These are phyloP conservation scores for Triplophysa rosa DNA, from an alignment of 2,113 vertebrate genomes.

Conservation along the genomic window DNA sequence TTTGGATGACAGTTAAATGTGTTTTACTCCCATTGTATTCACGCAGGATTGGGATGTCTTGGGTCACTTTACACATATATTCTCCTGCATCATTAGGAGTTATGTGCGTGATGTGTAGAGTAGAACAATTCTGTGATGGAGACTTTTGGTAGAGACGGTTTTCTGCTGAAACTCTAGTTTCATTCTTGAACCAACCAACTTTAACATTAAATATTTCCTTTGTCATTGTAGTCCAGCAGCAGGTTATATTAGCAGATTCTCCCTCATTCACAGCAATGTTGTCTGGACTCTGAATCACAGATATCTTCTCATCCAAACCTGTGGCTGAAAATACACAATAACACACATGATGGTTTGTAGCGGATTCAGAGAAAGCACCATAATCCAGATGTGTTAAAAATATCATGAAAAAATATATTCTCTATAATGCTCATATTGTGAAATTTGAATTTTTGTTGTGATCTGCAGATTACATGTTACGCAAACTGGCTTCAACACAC, in stretches of 20 bases:
- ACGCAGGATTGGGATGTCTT: neutral
- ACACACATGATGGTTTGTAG: neutral
- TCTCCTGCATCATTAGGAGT: neutral
- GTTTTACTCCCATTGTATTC: neutral
- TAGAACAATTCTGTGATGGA: neutral
- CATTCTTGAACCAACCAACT: conserved; percentile 29
- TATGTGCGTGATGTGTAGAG: neutral
- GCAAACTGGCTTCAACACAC: too few species aligned
- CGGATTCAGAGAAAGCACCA: neutral
- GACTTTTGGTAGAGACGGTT: neutral
- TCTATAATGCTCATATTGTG: too few species aligned
- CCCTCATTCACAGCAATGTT: neutral
- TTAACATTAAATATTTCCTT: neutral
- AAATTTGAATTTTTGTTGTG: too few species aligned
- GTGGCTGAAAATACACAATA: neutral
- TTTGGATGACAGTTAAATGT: neutral
- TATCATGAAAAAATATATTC: neutral
- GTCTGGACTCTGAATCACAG: neutral
- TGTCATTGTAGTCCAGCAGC: conserved; percentile 20
- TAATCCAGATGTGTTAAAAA: neutral
- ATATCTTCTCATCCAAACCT: neutral
- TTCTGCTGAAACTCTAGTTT: neutral
- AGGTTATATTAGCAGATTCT: neutral
- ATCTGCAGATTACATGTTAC: too few species aligned
- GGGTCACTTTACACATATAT: conserved; percentile 30